Percentiles rank a stretch among this genome's conserved stretches.
Evolutionary conservation across 2,797 vertebrate species (phyloP).

Genomic region (Coracias cyanogaster): DNA sequence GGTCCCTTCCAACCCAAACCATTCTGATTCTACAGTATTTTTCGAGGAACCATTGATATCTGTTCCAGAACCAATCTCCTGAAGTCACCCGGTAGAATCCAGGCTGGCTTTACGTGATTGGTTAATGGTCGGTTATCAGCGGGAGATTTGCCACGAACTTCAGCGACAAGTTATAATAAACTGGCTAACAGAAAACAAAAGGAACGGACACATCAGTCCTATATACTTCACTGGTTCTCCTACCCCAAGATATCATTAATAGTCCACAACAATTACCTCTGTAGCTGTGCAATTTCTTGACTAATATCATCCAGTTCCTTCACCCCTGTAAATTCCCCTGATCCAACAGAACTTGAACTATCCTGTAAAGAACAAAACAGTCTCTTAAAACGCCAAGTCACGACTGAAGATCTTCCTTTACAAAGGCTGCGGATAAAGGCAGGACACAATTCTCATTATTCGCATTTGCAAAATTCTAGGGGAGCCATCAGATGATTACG

Average conservation of each 20-base stretch:
- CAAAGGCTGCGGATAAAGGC: background rate
- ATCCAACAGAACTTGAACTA: conserved; percentile 90
- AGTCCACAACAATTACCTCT: conserved; percentile 83
- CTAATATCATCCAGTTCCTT: conserved; percentile 97
- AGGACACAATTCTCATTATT: background rate
- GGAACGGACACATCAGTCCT: background rate
- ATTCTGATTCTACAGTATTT: background rate
- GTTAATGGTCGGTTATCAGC: background rate
- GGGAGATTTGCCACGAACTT: background rate
- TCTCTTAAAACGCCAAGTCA: background rate
- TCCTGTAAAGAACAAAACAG: conserved; percentile 81
- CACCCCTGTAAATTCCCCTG: conserved; percentile 95
- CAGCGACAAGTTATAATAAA: background rate
- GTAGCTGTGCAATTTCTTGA: conserved; percentile 94
- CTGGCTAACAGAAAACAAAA: background rate
- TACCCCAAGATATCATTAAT: background rate
- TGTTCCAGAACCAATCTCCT: background rate
- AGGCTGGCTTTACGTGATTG: background rate
- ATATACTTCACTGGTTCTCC: background rate
- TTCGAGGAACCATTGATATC: background rate
- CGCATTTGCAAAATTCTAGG: background rate
- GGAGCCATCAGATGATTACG: background rate
- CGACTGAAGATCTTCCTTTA: background rate
- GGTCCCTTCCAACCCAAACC: too few relatives aligned
- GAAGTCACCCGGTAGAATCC: background rate